These are phyloP conservation scores for Luperina testacea DNA, from an alignment of 2,888 invertebrate genomes.

Conservation along the genomic window DNA sequence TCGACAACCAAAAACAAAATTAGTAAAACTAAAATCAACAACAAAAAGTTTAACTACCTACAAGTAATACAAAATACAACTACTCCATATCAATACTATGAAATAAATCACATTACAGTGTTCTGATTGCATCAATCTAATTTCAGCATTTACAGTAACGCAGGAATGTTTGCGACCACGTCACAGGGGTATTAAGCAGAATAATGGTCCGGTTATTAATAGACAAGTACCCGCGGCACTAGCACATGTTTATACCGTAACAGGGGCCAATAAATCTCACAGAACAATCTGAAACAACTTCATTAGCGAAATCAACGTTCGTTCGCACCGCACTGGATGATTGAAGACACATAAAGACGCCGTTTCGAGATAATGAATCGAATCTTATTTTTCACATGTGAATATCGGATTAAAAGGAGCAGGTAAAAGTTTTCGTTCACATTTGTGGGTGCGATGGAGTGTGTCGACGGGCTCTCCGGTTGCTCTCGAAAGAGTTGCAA, in stretches of 20 bases:
- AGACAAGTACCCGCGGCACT: conserved; percentile 80
- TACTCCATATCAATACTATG: conserved; percentile 5
- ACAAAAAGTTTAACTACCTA: background rate
- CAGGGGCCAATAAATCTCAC: conserved; percentile 82
- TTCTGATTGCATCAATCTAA: conserved; percentile 72
- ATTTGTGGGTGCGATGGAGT: conserved; percentile 80
- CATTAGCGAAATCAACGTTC: conserved; percentile 82
- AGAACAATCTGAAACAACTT: conserved; percentile 85
- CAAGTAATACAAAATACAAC: background rate
- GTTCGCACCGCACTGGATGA: conserved; percentile 73
- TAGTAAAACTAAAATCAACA: background rate
- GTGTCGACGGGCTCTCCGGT: conserved; percentile 80
- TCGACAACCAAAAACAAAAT: background rate
- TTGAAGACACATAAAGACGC: conserved; percentile 72
- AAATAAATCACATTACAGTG: conserved; percentile 44
- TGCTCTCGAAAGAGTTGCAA: conserved; percentile 84
- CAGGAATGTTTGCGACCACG: conserved; percentile 79
- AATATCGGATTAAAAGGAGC: conserved; percentile 71
- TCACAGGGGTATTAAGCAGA: conserved; percentile 80
- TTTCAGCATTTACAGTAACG: conserved; percentile 73
- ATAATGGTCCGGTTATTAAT: conserved; percentile 85
- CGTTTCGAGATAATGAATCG: conserved; percentile 70
- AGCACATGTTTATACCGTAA: conserved; percentile 84
- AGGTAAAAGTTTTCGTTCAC: conserved; percentile 71
- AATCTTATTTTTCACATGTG: conserved; percentile 69